Evolutionary conservation across 2,888 invertebrate genomes (phyloP), one percentile per base, ranked within the genome.

Genomic region (Lasius fuliginosus): DNA sequence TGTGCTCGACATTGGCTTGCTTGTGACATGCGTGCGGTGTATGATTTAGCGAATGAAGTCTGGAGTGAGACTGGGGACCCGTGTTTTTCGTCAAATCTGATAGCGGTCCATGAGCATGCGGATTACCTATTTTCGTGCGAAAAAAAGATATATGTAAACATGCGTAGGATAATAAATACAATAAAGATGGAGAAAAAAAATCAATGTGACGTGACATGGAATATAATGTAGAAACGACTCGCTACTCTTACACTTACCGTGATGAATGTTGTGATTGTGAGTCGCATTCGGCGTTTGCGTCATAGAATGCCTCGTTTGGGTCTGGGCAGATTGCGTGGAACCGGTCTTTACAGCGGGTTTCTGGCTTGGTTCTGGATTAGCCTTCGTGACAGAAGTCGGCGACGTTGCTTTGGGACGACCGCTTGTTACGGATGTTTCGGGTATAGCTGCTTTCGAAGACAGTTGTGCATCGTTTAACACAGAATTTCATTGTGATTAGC

Each of bases 281-380:
- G 84, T 85, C 36, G 89, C 84, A 68, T 84, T 92, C n/a, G 92
- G 89, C 40, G 94, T 95, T 89, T 95, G 95, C 1, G 95, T 94
- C 6, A 94, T 94, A 53, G 94, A 94, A 87, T 95, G 94, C 87
- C 94, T 93, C 11, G 93, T 95, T 86, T 94, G 94, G 5, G 92
- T 92, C 84, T 93, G 93, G 40, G 88, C 86, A 2, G 90, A 90
- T 74, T 93, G 91, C 11, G 89, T 92, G 9, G 89, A 77, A 64
- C 88, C 90, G 68, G 87, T 82, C 85, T 91, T 91, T 9, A 87
- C 85, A 6, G 82, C 74, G 30, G 86, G 83, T 84, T 91, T 90
- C 36, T 73, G 60, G 23, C 27, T 79, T 36, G 87, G 36, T 65
- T 92, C 90, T 36, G 86, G 86, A 67, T 86, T 86, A 42, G 64